Percentiles rank a stretch among this genome's conserved stretches.
These are phyloP conservation scores for Podotricha telesiphe DNA, from an alignment of 2,888 invertebrate genomes.

Conservation along the genomic window DNA sequence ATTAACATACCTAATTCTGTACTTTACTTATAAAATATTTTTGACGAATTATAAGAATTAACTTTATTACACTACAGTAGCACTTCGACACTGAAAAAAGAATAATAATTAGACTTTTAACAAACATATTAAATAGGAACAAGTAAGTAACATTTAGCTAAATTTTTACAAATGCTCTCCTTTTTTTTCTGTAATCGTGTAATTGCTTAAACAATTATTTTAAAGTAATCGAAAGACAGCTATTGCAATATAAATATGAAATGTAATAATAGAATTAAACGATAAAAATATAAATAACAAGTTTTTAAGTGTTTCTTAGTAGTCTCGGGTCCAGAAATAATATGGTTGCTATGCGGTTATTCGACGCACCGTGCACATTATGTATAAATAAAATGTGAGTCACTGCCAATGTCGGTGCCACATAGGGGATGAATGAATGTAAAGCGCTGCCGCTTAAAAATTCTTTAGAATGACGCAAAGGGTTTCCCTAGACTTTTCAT, in stretches of 20 bases:
- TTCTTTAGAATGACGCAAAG: slow-evolving; percentile 50
- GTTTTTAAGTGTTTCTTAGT: slow-evolving; percentile 20
- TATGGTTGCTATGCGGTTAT: slow-evolving; percentile 45
- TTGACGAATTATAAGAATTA: no score
- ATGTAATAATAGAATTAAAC: slow-evolving; percentile 9
- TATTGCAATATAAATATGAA: neutral
- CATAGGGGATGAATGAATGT: slow-evolving; percentile 65
- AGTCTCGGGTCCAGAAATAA: slow-evolving; percentile 27
- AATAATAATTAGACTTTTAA: no score
- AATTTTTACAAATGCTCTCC: neutral
- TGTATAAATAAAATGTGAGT: slow-evolving; percentile 60
- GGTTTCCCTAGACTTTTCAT: slow-evolving; percentile 6
- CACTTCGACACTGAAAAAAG: no score
- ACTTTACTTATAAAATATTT: no score
- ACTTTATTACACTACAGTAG: no score
- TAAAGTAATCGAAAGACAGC: neutral
- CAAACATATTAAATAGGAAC: no score
- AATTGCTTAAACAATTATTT: neutral
- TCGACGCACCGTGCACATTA: slow-evolving; percentile 41
- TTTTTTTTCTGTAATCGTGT: neutral
- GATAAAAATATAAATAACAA: slow-evolving; percentile 22
- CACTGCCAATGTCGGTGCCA: slow-evolving; percentile 60
- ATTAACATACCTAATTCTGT: no score
- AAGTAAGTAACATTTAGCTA: no score
- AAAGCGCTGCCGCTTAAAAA: slow-evolving; percentile 47